Evolutionary conservation across 2,888 invertebrate genomes (phyloP), one percentile per base, ranked within the genome.

Genomic region (Athalia circularis): DNA sequence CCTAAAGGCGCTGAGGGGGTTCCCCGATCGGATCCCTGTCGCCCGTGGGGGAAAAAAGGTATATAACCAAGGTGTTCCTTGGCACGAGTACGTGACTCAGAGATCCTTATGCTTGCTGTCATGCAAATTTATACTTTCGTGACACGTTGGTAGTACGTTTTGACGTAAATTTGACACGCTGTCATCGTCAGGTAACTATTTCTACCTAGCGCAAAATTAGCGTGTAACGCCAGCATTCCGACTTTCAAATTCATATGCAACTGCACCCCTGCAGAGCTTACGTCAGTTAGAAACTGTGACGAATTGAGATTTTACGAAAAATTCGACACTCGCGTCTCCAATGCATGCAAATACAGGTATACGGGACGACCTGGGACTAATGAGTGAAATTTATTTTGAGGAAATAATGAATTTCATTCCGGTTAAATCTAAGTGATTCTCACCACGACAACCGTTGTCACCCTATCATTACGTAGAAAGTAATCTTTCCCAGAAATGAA

Each of bases 41-140:
- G 72, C 72, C 45, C 13, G 45, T 72, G 57, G 29, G 72, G 59
- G 57, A 72, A 70, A 52, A 72, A 59, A 72, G 72, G 29, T 29
- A 59, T 59, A 59, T 59, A 72, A 57, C 57, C 7, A 72, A 72
- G 57, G 59, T 59, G 72, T 59, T 13, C 47, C 72, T 47, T 47
- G 72, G 72, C 59, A 72, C 59, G 9, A 47, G 61, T 61, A 47
- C 68, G 68, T 68, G 72, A 57, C 45, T 72, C 72, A 45, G 29
- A 45, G 72, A 59, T 45, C 45, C 45, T 72, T 47, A 57, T 59
- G 59, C 59, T 59, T 59, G 45, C 72, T 72, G 72, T 59, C 72
- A 72, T 72, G 72, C 59, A 72, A 72, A 72, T 72, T 72, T 72
- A 72, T 59, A 72, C 72, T 72, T 59, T 72, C 72, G 57, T 72